phyloP scores from a whole-genome alignment of 2,797 vertebrate genomes.

The Parotocinclus haroldoi region DNA sequence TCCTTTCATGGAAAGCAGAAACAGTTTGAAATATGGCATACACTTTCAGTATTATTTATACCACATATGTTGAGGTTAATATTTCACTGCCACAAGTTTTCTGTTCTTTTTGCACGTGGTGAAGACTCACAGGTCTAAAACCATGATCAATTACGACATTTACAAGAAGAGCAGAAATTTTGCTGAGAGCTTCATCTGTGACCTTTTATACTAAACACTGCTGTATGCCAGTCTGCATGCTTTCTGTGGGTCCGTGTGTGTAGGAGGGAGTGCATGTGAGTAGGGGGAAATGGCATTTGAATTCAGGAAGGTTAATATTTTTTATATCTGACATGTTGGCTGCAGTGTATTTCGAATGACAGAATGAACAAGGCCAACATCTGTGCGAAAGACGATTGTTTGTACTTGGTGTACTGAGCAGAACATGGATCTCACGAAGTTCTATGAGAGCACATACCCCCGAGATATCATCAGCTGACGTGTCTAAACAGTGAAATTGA shows the following conservation, averaged over 20 bases:
- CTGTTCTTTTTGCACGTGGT: not conserved
- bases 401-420: not conserved
- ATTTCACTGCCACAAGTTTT: not conserved
- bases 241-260: conserved; percentile 19
- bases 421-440: conserved; percentile 3
- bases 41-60: not conserved
- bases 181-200: conserved; percentile 9
- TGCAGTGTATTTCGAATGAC: not conserved
- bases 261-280: conserved; percentile 19
- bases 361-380: not conserved
- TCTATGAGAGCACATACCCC: conserved; percentile 4
- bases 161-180: conserved; percentile 11
- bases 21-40: conserved; percentile 4
- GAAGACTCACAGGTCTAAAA: not conserved
- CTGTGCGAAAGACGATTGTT: not conserved
- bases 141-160: not conserved
- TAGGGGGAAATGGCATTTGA: conserved; percentile 15
- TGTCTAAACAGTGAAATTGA: not conserved
- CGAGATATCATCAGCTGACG: conserved; percentile 20
- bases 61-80: not conserved
- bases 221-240: not conserved
- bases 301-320: conserved; percentile 18
- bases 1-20: conserved; percentile 1
- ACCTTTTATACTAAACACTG: conserved; percentile 30
- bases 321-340: not conserved